These are phyloP conservation scores for Neolamprologus sp. DNA, from an alignment of 2,113 vertebrate genomes.

Conservation along the genomic window DNA sequence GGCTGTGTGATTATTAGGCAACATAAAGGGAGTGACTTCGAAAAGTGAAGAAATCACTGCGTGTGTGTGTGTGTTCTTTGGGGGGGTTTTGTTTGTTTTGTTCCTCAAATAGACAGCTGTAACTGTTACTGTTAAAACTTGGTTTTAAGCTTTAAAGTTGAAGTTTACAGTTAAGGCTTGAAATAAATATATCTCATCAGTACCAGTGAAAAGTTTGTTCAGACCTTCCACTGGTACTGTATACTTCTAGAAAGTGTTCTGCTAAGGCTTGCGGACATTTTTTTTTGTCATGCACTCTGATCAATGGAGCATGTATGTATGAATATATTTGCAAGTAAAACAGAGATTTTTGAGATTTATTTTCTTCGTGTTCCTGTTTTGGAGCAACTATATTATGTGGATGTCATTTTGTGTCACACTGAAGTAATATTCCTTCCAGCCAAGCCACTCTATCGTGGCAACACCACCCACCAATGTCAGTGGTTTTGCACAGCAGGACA, in stretches of 20 bases:
- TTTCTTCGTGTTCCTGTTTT: not conserved
- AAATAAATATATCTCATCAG: not conserved
- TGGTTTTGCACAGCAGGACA: not conserved
- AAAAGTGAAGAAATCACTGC: not conserved
- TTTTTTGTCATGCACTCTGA: not conserved
- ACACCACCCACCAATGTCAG: not conserved
- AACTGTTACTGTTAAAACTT: not conserved
- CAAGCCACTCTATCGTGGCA: not conserved
- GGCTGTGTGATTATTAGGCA: not conserved
- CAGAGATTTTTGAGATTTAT: not conserved
- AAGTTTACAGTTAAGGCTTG: not conserved
- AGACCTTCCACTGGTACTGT: not conserved
- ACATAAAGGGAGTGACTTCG: not conserved
- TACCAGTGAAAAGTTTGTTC: not conserved
- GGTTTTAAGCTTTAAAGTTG: not conserved
- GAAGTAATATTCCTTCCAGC: not conserved
- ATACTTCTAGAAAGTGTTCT: not conserved
- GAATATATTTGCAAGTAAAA: not conserved
- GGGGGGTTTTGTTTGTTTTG: accelerated
- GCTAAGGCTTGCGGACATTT: not conserved
- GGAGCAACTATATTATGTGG: not conserved
- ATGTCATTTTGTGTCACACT: not conserved
- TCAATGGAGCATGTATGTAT: not conserved
- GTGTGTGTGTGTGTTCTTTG: not conserved
- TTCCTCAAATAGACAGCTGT: not conserved